phyloP scores from a whole-genome alignment of 2,888 invertebrate genomes.

The Lasiommata megera region DNA sequence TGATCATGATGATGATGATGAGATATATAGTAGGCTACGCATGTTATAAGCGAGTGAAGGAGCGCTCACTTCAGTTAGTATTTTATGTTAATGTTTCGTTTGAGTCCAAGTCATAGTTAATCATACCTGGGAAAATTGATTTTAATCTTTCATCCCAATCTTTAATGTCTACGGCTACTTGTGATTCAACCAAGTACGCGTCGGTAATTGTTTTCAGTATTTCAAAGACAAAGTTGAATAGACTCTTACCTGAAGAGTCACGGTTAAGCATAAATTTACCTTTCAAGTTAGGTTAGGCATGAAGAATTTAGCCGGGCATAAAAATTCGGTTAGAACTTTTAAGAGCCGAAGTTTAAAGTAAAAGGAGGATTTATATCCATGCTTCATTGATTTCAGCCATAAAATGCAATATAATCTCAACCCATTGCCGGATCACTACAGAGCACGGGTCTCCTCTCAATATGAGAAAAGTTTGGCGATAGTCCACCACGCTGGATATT shows the following conservation, averaged over 20 bases:
- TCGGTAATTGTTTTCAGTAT: background rate
- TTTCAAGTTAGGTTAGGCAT: background rate
- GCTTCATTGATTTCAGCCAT: too few relatives aligned
- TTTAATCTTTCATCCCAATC: background rate
- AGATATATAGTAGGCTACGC: too few relatives aligned
- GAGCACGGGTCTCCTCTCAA: too few relatives aligned
- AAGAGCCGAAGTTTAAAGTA: background rate
- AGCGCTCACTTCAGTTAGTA: too few relatives aligned
- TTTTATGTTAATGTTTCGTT: too few relatives aligned
- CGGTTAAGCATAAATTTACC: background rate
- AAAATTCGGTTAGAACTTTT: background rate
- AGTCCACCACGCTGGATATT: too few relatives aligned
- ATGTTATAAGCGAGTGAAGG: too few relatives aligned
- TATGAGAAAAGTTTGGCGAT: too few relatives aligned
- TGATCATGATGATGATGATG: too few relatives aligned
- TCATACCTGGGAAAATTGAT: background rate
- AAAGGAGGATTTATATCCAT: background rate
- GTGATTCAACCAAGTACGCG: background rate
- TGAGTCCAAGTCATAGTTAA: too few relatives aligned
- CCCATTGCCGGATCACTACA: too few relatives aligned
- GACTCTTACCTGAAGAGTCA: background rate
- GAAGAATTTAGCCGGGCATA: background rate
- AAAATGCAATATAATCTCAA: too few relatives aligned
- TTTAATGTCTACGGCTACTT: background rate
- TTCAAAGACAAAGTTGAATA: background rate